These are phyloP conservation scores for Falco columbarius DNA, from an alignment of 2,797 vertebrate species.

Conservation along the genomic window DNA sequence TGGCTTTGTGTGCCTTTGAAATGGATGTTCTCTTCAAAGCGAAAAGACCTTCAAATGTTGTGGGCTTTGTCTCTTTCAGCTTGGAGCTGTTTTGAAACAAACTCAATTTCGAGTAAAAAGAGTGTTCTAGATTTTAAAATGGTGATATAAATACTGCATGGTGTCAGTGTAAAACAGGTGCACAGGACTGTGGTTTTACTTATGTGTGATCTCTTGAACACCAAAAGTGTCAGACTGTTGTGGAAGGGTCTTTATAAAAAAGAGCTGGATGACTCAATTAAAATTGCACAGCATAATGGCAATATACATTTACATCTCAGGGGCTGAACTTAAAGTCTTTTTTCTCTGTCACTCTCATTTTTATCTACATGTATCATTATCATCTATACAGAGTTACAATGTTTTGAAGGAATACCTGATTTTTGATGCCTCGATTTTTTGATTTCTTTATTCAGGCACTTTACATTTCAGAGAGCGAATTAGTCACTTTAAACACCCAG, in stretches of 20 bases:
- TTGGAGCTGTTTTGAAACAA: not conserved
- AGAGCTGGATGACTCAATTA: not conserved
- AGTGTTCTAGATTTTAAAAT: not conserved
- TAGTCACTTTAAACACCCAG: not conserved
- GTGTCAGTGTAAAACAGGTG: not conserved
- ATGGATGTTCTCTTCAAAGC: not conserved
- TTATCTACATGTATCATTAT: not conserved
- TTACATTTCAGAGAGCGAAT: not conserved
- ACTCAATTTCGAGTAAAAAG: not conserved
- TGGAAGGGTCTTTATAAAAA: not conserved
- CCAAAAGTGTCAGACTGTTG: not conserved
- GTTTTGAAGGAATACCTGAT: not conserved
- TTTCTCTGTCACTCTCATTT: not conserved
- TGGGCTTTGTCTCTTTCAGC: not conserved
- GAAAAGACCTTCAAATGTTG: not conserved
- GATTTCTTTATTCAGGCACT: not conserved
- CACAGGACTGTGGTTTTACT: not conserved
- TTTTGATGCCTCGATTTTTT: not conserved
- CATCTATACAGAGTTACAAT: not conserved
- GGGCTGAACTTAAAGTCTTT: not conserved
- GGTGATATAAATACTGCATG: not conserved
- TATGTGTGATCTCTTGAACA: not conserved
- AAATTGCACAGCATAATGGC: not conserved
- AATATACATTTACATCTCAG: not conserved
- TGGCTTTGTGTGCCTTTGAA: not conserved